Conservation (phyloP, 2,797 vertebrate genomes). For the Halcyon chelicuti region DNA sequence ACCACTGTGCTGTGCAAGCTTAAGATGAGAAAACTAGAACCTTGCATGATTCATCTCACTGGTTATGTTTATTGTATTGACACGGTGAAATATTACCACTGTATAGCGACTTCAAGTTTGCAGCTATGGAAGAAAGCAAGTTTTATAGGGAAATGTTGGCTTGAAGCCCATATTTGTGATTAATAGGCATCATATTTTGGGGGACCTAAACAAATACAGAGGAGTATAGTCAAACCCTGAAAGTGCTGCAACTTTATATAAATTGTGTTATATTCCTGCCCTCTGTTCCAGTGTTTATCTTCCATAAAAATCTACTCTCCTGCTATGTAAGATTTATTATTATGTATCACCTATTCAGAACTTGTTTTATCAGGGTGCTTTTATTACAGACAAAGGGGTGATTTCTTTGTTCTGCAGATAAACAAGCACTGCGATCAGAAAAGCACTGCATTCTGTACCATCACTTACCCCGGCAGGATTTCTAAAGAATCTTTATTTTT, state of each 20-base stretch:
- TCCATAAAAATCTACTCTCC: constrained; percentile 49
- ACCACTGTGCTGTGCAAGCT: not conserved
- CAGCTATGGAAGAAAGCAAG: not conserved
- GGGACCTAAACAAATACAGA: not conserved
- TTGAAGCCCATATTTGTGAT: not conserved
- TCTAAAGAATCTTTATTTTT: not conserved
- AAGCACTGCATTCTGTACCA: not conserved
- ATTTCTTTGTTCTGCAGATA: constrained; percentile 39
- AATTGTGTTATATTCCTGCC: constrained; percentile 23
- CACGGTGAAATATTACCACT: not conserved
- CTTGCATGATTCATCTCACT: not conserved
- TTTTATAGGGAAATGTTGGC: not conserved
- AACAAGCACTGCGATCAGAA: constrained; percentile 4
- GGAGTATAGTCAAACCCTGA: not conserved
- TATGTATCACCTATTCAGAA: constrained; percentile 41
- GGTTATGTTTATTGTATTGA: not conserved
- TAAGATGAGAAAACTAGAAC: not conserved
- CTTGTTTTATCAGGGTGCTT: not conserved
- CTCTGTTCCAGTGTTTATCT: constrained; percentile 43
- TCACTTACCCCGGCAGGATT: not conserved
- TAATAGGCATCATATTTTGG: not conserved
- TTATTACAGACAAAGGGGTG: constrained; percentile 49
- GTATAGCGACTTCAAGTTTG: not conserved
- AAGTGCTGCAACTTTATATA: constrained; percentile 8
- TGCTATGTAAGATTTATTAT: constrained; percentile 25